Evolutionary conservation across 2,888 invertebrate genomes (phyloP).

Genomic region (Allophyes oxyacanthae): DNA sequence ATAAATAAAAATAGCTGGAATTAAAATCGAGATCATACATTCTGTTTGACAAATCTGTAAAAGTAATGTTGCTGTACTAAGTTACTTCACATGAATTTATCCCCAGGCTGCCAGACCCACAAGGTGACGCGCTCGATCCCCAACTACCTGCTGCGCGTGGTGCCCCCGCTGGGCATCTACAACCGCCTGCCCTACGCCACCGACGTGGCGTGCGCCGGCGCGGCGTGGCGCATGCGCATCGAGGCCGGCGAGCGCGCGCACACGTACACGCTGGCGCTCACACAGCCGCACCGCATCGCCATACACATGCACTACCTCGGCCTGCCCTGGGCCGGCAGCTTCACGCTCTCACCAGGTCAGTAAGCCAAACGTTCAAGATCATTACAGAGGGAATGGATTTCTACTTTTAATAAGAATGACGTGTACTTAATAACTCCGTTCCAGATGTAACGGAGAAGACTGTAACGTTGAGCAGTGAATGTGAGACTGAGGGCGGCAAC

Average conservation of each 20-base stretch:
- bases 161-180: constrained; percentile 93
- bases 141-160: constrained; percentile 92
- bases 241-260: constrained; percentile 93
- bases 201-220: constrained; percentile 51
- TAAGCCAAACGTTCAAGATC: too few relatives aligned
- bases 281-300: constrained; percentile 85
- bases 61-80: too few relatives aligned
- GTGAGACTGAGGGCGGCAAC: constrained; percentile 90
- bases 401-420: too few relatives aligned
- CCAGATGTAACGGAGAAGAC: constrained; percentile 91
- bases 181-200: constrained; percentile 93
- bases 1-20: too few relatives aligned
- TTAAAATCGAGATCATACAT: too few relatives aligned
- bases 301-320: constrained; percentile 90
- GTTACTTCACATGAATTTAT: neutral
- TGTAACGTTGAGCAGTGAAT: constrained; percentile 91
- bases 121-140: constrained; percentile 90
- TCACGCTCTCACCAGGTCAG: constrained; percentile 90
- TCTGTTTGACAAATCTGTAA: too few relatives aligned
- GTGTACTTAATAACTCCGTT: neutral
- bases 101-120: constrained; percentile 76
- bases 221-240: constrained; percentile 84
- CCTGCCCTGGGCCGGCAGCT: constrained; percentile 92
- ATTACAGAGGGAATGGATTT: too few relatives aligned
- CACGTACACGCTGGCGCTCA: constrained; percentile 91